Evolutionary conservation across 1,140 invertebrate genomes (phyloP), one percentile per base, ranked within the genome.

Genomic region (Conus ventricosus): DNA sequence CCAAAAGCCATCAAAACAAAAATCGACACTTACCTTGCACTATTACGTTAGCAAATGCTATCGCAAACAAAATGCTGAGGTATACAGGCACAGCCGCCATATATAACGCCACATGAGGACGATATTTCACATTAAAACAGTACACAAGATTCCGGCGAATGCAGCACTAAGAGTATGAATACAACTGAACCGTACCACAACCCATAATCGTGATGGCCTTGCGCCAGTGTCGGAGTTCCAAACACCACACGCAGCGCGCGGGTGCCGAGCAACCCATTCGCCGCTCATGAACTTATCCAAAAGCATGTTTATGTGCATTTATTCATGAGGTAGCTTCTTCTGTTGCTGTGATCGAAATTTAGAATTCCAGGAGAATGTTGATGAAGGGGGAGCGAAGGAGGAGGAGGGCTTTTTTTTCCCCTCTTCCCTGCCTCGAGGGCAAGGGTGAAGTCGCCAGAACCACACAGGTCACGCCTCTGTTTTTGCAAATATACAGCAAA

Each of bases 21-120:
- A 84, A 87, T 53, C 81, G 57, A 7, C 55, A 90, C 89, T 88
- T 83, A 90, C 89, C 89, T 85, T 90, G 84, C 57, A 78, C 87
- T 71, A 51, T 86, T 88, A 90, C 71, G 85, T 84, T 87, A 83
- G 84, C 63, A 76, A 90, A 82, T 90, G 89, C 86, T 88, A 90
- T 90, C 89, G 89, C 85, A 90, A 90, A 90, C 89, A 90, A 88
- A 90, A 90, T 78, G 89, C 89, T 87, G 89, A 90, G 89, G 87
- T 90, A 90, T 88, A 90, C 85, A 88, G 88, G 89, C 82, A 83
- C 87, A 88, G 89, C 87, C 87, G 89, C 89, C 89, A 90, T 90
- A 90, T 90, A 90, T 90, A 87, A 90, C 87, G 83, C 87, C 89
- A 90, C 89, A 90, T 90, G 87, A 90, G 89, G 89, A 84, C 87